Percentiles rank a stretch among this genome's conserved stretches.
Evolutionary conservation across 2,797 vertebrate genomes (phyloP).

Genomic region (Sus cebifrons): DNA sequence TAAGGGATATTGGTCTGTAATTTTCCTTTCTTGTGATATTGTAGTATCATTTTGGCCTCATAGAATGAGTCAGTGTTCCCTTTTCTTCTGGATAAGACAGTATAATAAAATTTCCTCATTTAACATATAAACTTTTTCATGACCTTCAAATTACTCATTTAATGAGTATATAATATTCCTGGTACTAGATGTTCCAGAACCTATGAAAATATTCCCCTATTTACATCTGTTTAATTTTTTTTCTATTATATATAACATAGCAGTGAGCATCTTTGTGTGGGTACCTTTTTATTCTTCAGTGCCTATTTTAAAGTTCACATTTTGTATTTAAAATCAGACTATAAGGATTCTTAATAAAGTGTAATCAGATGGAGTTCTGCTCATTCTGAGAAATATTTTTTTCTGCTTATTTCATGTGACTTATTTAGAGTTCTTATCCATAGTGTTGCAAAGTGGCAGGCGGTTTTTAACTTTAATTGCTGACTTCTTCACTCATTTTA

Average conservation of each 20-base stretch:
- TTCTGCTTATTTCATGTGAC: constrained; percentile 57
- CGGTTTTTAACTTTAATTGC: constrained; percentile 44
- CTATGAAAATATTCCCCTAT: constrained; percentile 31
- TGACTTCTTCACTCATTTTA: constrained; percentile 56
- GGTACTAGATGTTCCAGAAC: constrained; percentile 21
- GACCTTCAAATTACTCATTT: constrained; percentile 38
- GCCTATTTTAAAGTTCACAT: neutral
- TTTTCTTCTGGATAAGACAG: constrained; percentile 6
- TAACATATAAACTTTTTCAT: constrained; percentile 36
- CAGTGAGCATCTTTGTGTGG: constrained; percentile 30
- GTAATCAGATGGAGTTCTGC: neutral
- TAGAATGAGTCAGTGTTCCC: constrained; percentile 31
- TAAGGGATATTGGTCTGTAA: constrained; percentile 35
- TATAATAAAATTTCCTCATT: constrained; percentile 61
- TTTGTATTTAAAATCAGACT: constrained; percentile 61
- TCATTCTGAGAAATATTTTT: constrained; percentile 65
- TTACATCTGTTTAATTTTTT: constrained; percentile 20
- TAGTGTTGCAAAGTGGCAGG: constrained; percentile 50
- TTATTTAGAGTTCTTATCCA: constrained; percentile 58
- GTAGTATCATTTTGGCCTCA: constrained; percentile 27
- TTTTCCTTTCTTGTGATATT: constrained; percentile 13
- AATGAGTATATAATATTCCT: constrained; percentile 54
- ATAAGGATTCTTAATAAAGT: constrained; percentile 57
- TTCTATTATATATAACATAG: neutral
- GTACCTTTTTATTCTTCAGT: constrained; percentile 33